Base-by-base conservation (phyloP, 2,888 invertebrate species). In the Drosophila mimica region DNA sequence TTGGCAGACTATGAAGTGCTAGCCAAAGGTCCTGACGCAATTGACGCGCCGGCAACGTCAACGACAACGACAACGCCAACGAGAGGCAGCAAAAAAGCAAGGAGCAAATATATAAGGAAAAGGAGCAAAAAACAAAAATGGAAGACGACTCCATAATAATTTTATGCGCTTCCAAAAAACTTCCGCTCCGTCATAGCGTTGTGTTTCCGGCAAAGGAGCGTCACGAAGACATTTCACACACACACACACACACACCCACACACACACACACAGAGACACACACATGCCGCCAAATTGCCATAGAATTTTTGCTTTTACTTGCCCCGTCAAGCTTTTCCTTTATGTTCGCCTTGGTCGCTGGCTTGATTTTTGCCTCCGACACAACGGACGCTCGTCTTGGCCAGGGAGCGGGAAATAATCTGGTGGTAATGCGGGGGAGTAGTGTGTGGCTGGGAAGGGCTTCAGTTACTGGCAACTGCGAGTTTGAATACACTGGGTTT, bases 81-180 rank as follows among this genome's bases (percentile, higher is more conserved):
- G 46, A 48, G 17, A 17, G 36, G 20, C 46, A 25, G 46, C 46
- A 46, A 46, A 46, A 25, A 46, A 46, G 25, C 25, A 46, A 46
- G 25, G 15, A 46, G 46, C 46, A 33, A 49, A 34, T 8, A 28
- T 51, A n/a, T 43, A 58, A 17, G 52, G 38, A 68, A 28, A 9
- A 1, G n/a, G 54, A 58, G n/a, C 11, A 62, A 15, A 46, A 59
- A 57, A 46, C 63, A 70, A 75, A 85, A 86, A 81, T 78, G 74
- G 63, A 74, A 81, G 89, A 83, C 82, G 88, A 89, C 90, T 89
- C 80, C 90, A 89, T 89, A 89, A 89, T 91, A 89, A 89, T 86
- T 86, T 79, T 86, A 82, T 83, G 79, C 78, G 85, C 80, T 83
- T 82, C 83, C 81, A 76, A 81, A 83, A 82, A 74, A 81, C 83